A percentile compares a stretch with the other conserved stretches of the same genome.
phyloP scores from a whole-genome alignment of 2,888 invertebrate genomes.

The Eupithecia dodoneata region DNA sequence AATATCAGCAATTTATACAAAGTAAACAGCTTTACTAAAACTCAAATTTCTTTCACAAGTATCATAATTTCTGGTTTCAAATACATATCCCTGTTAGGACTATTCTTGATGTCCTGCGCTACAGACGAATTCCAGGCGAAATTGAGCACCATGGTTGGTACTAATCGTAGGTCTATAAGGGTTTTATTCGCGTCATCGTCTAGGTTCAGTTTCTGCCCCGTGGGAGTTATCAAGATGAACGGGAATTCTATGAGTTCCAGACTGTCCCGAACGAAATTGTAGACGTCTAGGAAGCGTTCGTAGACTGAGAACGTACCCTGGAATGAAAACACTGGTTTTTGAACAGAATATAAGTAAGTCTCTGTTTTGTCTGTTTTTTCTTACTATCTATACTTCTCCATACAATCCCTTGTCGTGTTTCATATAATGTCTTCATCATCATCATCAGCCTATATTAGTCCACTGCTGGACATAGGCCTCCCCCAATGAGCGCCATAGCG shows the following conservation, averaged over 20 bases:
- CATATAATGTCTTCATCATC: too few relatives aligned
- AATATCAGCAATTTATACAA: not conserved
- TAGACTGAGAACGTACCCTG: slow-evolving; percentile 95
- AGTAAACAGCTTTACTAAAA: not conserved
- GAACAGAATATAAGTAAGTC: not conserved
- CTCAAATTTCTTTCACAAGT: slow-evolving; percentile 82
- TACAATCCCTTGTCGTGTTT: too few relatives aligned
- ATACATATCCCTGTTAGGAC: slow-evolving; percentile 84
- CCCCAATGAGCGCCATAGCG: too few relatives aligned
- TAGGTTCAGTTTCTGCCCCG: slow-evolving; percentile 85
- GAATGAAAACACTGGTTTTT: not conserved
- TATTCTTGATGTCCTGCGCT: slow-evolving; percentile 76
- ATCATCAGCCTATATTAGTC: too few relatives aligned
- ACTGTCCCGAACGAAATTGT: slow-evolving; percentile 91
- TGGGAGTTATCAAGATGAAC: slow-evolving; percentile 88
- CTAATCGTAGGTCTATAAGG: slow-evolving; percentile 90
- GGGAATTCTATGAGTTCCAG: slow-evolving; percentile 87
- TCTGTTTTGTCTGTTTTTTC: too few relatives aligned
- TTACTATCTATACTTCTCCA: too few relatives aligned
- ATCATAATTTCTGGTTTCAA: slow-evolving; percentile 91
- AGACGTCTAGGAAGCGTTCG: slow-evolving; percentile 89
- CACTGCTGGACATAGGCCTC: too few relatives aligned
- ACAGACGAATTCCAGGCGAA: slow-evolving; percentile 88
- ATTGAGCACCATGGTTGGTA: slow-evolving; percentile 92
- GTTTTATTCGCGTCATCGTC: slow-evolving; percentile 88